Base-by-base conservation (phyloP, 1,140 invertebrate species). In the Drosophila malerkotliana region DNA sequence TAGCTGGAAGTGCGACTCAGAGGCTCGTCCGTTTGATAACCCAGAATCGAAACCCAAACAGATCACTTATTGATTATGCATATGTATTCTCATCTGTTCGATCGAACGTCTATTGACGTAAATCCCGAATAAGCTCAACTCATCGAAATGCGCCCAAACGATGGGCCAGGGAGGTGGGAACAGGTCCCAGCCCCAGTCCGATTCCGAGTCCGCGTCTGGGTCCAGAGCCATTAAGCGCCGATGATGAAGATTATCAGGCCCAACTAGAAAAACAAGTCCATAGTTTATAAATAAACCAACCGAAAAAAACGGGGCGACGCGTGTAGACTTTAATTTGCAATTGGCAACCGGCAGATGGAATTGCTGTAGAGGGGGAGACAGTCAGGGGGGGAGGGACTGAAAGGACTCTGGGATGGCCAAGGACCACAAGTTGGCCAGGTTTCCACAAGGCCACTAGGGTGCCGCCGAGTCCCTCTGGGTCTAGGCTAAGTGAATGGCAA, bases 181-280 rank as follows among this genome's bases (percentile, higher is more conserved):
- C 39, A 49, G 45, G 56, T 30, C 24, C 49, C 21, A 71, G 4
- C 26, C 37, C 32, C 9, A 15, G 28, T 26, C 26, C 58, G 10
- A 32, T n/a, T 44, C 52, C 54, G 9, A 71, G 54, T 60, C 66
- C 52, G 26, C 49, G 72, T 75, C 72, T 76, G 72, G 26, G 66
- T 32, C 34, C 58, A 44, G 14, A 60, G 68, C 68, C 60, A 64
- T 87, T 64, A 74, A 37, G 28, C 55, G 57, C 44, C 62, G 74
- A 87, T 78, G 68, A 74, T 58, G 81, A 69, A 57, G 78, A 80
- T 88, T 82, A 87, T 82, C 82, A 87, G 68, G 78, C 74, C 58
- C 37, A 87, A 87, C 82, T 87, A 87, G 82, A 87, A 87, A 87
- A 87, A 87, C 82, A 88, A 87, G 82, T 87, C 74, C 83, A 72